phyloP scores from a whole-genome alignment of 2,797 vertebrate species.

The Cuculus canorus region DNA sequence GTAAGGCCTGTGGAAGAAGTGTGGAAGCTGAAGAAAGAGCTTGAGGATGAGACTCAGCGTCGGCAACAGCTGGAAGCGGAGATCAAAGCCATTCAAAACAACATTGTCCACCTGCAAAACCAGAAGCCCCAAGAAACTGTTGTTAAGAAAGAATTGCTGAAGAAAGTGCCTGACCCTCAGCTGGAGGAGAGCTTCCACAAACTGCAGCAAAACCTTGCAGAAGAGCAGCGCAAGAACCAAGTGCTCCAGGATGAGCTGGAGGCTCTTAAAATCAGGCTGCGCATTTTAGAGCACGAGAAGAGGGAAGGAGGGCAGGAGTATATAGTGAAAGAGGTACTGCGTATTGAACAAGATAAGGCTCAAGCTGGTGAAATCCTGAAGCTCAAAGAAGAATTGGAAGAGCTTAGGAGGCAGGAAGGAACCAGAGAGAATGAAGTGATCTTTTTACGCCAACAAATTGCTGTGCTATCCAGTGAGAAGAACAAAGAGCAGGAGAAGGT shows the following conservation, averaged over 20 bases:
- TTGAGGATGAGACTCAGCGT: constrained; percentile 90
- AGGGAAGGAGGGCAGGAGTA: constrained; percentile 92
- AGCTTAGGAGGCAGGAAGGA: constrained; percentile 86
- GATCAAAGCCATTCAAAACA: constrained; percentile 86
- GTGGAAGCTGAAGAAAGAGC: constrained; percentile 89
- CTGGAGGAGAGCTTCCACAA: constrained; percentile 90
- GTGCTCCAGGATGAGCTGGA: constrained; percentile 88
- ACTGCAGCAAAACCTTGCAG: constrained; percentile 87
- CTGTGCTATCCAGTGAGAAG: constrained; percentile 86
- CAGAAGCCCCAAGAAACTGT: constrained; percentile 90
- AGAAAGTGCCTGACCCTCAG: constrained; percentile 91
- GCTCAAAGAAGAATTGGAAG: constrained; percentile 90
- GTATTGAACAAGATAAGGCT: constrained; percentile 90
- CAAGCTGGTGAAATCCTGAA: constrained; percentile 90
- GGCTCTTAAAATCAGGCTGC: constrained; percentile 82
- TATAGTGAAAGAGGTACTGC: constrained; percentile 93
- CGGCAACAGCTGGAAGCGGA: constrained; percentile 91
- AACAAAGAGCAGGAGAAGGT: constrained; percentile 88
- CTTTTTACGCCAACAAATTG: constrained; percentile 85
- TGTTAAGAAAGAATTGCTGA: constrained; percentile 90
- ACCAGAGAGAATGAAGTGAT: constrained; percentile 87
- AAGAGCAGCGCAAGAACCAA: constrained; percentile 89
- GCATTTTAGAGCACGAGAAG: constrained; percentile 84
- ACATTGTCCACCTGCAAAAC: constrained; percentile 88
- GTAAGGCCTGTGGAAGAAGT: constrained; percentile 79